These are phyloP conservation scores for Endotricha flammealis DNA, from an alignment of 2,888 invertebrate genomes.

Conservation along the genomic window DNA sequence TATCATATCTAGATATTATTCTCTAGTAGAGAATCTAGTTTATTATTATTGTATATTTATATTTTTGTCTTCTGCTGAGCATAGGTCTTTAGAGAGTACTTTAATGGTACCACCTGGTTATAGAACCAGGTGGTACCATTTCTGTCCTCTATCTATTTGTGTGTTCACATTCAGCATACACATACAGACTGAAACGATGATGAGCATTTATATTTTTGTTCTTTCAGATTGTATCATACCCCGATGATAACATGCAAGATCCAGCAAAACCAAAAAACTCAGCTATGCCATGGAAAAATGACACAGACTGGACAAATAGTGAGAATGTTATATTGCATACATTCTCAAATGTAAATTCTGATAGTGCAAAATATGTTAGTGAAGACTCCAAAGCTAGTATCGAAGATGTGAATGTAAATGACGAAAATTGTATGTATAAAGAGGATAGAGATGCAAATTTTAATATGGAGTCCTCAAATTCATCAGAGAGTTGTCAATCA, in stretches of 20 bases:
- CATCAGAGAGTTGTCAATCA: conserved; percentile 70
- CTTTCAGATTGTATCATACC: conserved; percentile 62
- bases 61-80: no score
- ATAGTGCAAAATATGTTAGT: conserved; percentile 60
- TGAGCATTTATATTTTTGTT: no score
- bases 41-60: no score
- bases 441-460: conserved; percentile 69
- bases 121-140: no score
- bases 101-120: no score
- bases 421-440: conserved; percentile 68
- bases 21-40: no score
- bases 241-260: conserved; percentile 65
- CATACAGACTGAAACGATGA: no score
- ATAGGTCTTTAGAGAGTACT: no score
- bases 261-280: conserved; percentile 69
- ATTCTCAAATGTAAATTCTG: conserved; percentile 53
- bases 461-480: conserved; percentile 72
- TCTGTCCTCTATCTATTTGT: no score
- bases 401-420: conserved; percentile 67
- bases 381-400: conserved; percentile 71
- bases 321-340: conserved; percentile 60
- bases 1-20: no score
- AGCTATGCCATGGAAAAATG: conserved; percentile 64
- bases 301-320: conserved; percentile 57
- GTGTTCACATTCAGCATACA: no score